phyloP scores from a whole-genome alignment of 35 echinoderm and acorn worm species.

The Lytechinus pictus region DNA sequence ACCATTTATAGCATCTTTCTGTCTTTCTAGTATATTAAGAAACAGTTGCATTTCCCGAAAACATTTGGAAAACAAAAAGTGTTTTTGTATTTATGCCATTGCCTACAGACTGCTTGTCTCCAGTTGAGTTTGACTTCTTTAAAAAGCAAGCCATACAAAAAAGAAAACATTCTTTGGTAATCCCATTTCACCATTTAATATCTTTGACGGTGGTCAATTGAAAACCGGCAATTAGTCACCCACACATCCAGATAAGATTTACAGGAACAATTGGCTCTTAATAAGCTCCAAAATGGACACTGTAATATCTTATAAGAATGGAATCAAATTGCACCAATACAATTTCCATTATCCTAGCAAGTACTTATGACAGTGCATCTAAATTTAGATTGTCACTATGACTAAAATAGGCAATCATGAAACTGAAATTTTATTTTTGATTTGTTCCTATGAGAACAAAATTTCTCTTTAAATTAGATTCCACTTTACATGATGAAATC shows the following conservation, averaged over 20 bases:
- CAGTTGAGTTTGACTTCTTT: conserved; percentile 14
- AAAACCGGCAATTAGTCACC: not conserved
- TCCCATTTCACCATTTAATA: conserved; percentile 5
- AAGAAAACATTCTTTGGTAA: not conserved
- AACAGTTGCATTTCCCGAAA: not conserved
- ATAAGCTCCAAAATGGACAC: no score
- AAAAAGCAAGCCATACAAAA: not conserved
- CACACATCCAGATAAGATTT: not conserved
- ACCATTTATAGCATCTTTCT: not conserved
- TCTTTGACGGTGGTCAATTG: not conserved
- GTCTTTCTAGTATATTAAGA: not conserved
- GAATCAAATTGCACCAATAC: no score
- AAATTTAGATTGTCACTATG: no score
- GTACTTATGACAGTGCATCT: no score
- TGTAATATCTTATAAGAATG: no score
- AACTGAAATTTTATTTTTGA: no score
- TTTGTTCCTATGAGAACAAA: no score
- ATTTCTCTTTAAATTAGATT: no score
- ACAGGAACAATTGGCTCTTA: no score
- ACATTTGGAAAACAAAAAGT: conserved; percentile 11
- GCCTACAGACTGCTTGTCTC: conserved; percentile 8
- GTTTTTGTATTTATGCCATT: not conserved
- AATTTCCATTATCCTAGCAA: no score
- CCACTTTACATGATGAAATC: no score
- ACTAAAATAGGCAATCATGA: no score